These are phyloP conservation scores for Pseudopleuronectes americanus DNA, from an alignment of 2,797 vertebrate species.

Conservation along the genomic window DNA sequence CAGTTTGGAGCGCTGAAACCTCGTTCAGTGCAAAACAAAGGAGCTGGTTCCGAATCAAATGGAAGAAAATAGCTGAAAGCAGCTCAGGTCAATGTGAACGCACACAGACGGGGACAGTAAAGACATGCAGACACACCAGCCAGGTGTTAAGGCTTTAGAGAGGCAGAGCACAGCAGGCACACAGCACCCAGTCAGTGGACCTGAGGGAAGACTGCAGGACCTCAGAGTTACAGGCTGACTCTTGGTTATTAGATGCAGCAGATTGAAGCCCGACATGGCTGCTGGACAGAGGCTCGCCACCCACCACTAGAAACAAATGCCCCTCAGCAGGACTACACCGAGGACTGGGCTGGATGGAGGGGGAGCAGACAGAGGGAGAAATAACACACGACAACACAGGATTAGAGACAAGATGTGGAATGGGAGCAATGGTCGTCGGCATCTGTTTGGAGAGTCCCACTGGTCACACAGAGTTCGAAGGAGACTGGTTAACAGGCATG, in stretches of 20 bases:
- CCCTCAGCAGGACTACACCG: constrained; percentile 51
- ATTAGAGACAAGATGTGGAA: constrained; percentile 21
- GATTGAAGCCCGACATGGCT: constrained; percentile 99
- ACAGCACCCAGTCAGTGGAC: constrained; percentile 82
- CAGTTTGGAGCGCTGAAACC: constrained; percentile 4
- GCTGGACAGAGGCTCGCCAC: constrained; percentile 71
- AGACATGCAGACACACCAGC: constrained; percentile 65
- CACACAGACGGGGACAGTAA: constrained; percentile 48
- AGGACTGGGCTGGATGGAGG: constrained; percentile 72
- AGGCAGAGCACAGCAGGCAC: constrained; percentile 75
- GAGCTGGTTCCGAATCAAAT: not conserved
- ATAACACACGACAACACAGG: constrained; percentile 84
- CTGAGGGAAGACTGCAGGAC: constrained; percentile 98
- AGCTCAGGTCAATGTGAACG: constrained; percentile 11
- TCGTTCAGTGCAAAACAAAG: not conserved
- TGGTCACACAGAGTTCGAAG: constrained; percentile 21
- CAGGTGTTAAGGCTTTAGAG: constrained; percentile 55
- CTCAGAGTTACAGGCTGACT: constrained; percentile 95
- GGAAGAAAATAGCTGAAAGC: constrained; percentile 12
- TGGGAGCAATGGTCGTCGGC: not conserved
- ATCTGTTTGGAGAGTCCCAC: not conserved
- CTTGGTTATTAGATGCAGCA: constrained; percentile 99
- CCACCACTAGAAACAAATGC: constrained; percentile 64
- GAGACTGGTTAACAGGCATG: constrained; percentile 14
- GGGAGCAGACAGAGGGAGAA: constrained; percentile 86